Evolutionary conservation across 2,888 invertebrate genomes (phyloP).

Genomic region (Homarus gammarus): DNA sequence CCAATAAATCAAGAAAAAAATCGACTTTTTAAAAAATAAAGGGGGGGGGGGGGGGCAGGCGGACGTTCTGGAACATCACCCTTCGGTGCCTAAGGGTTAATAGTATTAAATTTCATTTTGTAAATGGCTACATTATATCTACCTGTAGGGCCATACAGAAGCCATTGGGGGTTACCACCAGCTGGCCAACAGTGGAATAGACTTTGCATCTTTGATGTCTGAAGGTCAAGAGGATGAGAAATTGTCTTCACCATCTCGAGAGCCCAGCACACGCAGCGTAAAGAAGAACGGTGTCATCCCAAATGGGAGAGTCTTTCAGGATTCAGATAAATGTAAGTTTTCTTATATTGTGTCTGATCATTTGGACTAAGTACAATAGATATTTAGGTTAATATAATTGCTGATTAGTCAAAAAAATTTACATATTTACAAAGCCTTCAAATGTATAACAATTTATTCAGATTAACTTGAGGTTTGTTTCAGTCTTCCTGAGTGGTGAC

Average conservation of each 20-base stretch:
- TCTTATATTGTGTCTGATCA: background rate
- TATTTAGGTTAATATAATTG: too few relatives aligned
- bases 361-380: too few relatives aligned
- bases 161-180: conserved; percentile 84
- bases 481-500: too few relatives aligned
- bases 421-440: too few relatives aligned
- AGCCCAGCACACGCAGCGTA: background rate
- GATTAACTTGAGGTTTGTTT: too few relatives aligned
- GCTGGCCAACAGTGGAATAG: conserved; percentile 79
- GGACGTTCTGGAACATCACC: background rate
- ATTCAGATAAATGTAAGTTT: conserved; percentile 44
- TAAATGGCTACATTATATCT: background rate
- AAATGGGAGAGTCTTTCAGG: conserved; percentile 34
- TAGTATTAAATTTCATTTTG: background rate
- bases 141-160: conserved; percentile 78
- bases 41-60: background rate
- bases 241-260: background rate
- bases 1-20: too few relatives aligned
- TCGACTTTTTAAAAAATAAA: conserved; percentile 80
- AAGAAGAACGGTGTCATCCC: conserved; percentile 46
- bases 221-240: conserved; percentile 59
- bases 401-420: too few relatives aligned
- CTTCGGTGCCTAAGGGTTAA: background rate
- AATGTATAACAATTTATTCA: too few relatives aligned
- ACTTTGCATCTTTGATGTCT: conserved; percentile 66